These are phyloP conservation scores for Pteropus alecto DNA, from an alignment of 2,113 vertebrate genomes.

Conservation along the genomic window DNA sequence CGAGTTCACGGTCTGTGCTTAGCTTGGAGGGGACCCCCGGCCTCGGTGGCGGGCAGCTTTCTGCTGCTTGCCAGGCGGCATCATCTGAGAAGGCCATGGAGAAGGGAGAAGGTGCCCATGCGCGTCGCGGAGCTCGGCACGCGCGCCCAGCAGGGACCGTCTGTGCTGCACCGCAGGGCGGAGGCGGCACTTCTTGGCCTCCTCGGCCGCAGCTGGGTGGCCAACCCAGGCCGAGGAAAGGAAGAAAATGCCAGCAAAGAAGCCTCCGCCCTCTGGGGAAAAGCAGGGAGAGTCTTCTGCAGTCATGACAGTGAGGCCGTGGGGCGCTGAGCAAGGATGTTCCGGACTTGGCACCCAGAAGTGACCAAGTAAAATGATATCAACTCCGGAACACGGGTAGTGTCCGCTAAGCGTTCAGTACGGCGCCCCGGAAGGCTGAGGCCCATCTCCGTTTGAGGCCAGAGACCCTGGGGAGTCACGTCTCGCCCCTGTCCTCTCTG, in stretches of 20 bases:
- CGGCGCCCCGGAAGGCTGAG: background rate
- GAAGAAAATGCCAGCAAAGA: background rate
- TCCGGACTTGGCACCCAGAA: background rate
- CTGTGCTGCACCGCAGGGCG: background rate
- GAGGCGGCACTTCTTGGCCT: background rate
- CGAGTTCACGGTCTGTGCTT: background rate
- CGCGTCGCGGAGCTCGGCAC: too few relatives aligned
- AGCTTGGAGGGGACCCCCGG: conserved; percentile 55
- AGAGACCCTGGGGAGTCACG: background rate
- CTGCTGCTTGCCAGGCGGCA: conserved; percentile 86
- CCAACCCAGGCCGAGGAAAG: background rate
- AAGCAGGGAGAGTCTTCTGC: background rate
- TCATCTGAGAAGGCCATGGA: conserved; percentile 88
- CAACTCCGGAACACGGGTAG: background rate
- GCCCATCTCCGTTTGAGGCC: background rate
- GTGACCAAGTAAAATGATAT: background rate
- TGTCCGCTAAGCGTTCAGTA: background rate
- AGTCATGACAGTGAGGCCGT: background rate
- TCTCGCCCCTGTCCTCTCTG: background rate
- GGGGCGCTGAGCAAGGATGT: background rate
- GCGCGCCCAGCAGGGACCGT: too few relatives aligned
- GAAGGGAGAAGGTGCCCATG: background rate
- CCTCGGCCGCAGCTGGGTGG: background rate
- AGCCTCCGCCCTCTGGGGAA: background rate
- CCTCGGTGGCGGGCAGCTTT: conserved; percentile 85